Percentiles rank a stretch among this genome's conserved stretches.
phyloP scores from a whole-genome alignment of 2,797 vertebrate genomes.

The Emydoidea blandingii region DNA sequence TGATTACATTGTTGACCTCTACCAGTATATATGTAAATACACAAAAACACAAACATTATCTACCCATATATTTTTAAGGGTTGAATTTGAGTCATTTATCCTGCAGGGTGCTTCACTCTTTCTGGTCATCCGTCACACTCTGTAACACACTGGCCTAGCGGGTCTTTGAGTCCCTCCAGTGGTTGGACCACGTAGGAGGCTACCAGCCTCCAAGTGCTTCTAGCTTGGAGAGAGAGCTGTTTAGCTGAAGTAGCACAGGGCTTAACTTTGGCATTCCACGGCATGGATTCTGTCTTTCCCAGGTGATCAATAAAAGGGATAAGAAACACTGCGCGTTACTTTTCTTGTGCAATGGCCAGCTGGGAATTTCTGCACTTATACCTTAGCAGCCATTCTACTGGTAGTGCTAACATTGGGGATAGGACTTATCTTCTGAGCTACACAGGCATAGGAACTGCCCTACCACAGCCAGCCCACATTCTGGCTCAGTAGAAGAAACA shows the following conservation, averaged over 20 bases:
- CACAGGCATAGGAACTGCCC: accelerated
- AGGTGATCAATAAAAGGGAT: too few species aligned
- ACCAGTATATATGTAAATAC: too few species aligned
- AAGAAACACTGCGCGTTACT: neutral
- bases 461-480: neutral
- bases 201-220: accelerated
- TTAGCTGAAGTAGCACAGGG: accelerated
- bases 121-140: too few species aligned
- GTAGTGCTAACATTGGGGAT: neutral
- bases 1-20: too few species aligned
- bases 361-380: neutral
- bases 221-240: accelerated
- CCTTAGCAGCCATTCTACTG: neutral
- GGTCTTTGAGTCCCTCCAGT: neutral
- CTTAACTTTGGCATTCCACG: neutral
- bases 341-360: neutral
- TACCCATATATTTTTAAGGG: too few species aligned
- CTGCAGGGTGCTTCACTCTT: too few species aligned
- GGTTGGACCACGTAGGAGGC: accelerated
- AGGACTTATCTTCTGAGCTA: neutral
- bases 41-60: too few species aligned
- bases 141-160: neutral
- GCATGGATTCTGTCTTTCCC: neutral
- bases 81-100: too few species aligned
- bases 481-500: too few species aligned